phyloP scores from a whole-genome alignment of 2,888 invertebrate genomes.

The Adineta ricciae region DNA sequence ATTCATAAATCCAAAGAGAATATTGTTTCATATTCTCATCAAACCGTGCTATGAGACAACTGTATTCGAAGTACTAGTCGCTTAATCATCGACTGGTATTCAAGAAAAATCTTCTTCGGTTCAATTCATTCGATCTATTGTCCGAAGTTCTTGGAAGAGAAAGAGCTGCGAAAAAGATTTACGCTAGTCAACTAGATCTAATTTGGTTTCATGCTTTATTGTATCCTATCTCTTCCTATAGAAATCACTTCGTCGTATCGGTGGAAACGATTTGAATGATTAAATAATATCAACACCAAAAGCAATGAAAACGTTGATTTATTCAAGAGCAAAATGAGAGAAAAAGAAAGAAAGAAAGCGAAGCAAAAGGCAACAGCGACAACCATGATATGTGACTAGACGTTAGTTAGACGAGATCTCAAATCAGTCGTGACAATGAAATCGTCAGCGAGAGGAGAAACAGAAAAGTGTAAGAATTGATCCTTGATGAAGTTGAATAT shows the following conservation, averaged over 20 bases:
- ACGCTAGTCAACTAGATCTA: too few relatives aligned
- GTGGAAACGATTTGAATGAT: not conserved
- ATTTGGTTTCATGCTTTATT: not conserved
- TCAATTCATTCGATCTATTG: too few relatives aligned
- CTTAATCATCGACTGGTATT: too few relatives aligned
- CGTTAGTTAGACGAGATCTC: not conserved
- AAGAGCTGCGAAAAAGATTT: too few relatives aligned
- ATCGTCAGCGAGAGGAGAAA: not conserved
- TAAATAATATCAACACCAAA: too few relatives aligned
- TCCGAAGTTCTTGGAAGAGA: too few relatives aligned
- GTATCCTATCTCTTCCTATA: not conserved
- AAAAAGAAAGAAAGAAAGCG: not conserved
- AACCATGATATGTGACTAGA: not conserved
- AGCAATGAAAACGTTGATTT: not conserved
- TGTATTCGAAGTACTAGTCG: too few relatives aligned
- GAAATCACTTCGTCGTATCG: too few relatives aligned
- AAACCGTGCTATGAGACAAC: too few relatives aligned
- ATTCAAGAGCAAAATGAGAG: not conserved
- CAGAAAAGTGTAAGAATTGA: not conserved
- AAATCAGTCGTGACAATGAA: not conserved
- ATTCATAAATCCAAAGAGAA: too few relatives aligned
- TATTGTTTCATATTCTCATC: too few relatives aligned
- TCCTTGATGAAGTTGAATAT: not conserved
- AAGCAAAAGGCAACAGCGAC: not conserved
- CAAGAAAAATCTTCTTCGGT: too few relatives aligned